phyloP scores from a whole-genome alignment of 2,113 vertebrate species.

The Pao palembangensis region DNA sequence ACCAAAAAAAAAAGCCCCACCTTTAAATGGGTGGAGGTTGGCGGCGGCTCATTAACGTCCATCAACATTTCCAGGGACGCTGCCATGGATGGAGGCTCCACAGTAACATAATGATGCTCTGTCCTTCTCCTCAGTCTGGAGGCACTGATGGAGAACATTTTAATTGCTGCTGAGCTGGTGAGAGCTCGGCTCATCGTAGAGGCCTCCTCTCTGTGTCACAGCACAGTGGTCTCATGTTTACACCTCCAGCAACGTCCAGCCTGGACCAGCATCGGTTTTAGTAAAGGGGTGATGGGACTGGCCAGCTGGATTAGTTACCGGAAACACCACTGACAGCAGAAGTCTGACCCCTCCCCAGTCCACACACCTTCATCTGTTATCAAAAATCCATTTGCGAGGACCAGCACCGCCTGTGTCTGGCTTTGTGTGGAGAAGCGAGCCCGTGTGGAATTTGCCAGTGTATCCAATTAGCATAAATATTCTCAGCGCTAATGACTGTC shows the following conservation, averaged over 20 bases:
- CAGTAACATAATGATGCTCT: constrained; percentile 8
- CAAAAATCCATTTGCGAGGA: no score
- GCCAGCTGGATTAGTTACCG: no score
- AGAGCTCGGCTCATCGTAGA: constrained; percentile 10
- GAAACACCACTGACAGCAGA: no score
- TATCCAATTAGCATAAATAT: no score
- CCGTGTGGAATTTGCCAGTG: no score
- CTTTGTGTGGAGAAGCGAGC: no score
- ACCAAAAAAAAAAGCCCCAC: constrained; percentile 33
- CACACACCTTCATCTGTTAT: no score
- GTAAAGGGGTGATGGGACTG: no score
- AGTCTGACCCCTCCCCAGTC: no score
- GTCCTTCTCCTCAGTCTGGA: constrained; percentile 20
- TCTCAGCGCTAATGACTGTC: no score
- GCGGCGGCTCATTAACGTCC: not conserved
- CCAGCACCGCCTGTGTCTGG: no score
- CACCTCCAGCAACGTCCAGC: not conserved
- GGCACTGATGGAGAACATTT: constrained; percentile 59
- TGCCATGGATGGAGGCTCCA: not conserved
- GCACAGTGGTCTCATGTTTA: not conserved
- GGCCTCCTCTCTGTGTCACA: not conserved
- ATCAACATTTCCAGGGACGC: constrained; percentile 22
- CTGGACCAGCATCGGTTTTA: no score
- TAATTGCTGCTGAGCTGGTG: constrained; percentile 44
- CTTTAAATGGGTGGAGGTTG: not conserved